These are phyloP conservation scores for Prochilodus magdalenae DNA, from an alignment of 2,113 vertebrate species.

Conservation along the genomic window DNA sequence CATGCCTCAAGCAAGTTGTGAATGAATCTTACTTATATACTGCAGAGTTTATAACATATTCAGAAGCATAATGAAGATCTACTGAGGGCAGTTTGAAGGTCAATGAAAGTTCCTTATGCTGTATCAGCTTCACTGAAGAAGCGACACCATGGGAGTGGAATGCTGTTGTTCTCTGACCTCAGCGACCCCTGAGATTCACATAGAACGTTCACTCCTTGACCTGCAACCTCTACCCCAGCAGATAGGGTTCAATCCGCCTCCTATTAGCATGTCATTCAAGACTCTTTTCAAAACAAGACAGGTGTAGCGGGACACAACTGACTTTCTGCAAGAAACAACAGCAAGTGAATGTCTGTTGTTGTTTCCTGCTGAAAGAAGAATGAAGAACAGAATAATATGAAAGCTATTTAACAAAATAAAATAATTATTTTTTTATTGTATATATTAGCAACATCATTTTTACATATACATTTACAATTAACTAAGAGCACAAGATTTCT, in stretches of 20 bases:
- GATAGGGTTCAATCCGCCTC: conserved; percentile 1
- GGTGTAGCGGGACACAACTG: background rate
- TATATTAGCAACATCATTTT: background rate
- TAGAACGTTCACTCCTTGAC: conserved; percentile 30
- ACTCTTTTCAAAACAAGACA: background rate
- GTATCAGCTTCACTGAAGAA: background rate
- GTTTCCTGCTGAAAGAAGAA: background rate
- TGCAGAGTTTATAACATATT: background rate
- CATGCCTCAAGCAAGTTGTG: no score
- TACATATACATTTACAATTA: conserved; percentile 16
- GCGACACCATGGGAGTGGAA: background rate
- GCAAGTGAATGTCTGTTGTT: background rate
- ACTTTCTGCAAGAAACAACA: background rate
- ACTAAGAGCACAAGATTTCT: background rate
- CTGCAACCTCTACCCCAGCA: conserved; percentile 19
- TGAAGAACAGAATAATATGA: background rate
- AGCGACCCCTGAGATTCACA: conserved; percentile 8
- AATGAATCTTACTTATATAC: background rate
- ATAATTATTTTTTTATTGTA: no score
- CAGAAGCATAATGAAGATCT: background rate
- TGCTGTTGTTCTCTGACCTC: conserved; percentile 14
- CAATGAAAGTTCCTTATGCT: background rate
- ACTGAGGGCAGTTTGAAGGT: background rate
- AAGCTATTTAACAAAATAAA: no score
- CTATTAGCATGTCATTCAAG: conserved; percentile 15